These are phyloP conservation scores for Salvelinus alpinus DNA, from an alignment of 2,113 vertebrate genomes.

Conservation along the genomic window DNA sequence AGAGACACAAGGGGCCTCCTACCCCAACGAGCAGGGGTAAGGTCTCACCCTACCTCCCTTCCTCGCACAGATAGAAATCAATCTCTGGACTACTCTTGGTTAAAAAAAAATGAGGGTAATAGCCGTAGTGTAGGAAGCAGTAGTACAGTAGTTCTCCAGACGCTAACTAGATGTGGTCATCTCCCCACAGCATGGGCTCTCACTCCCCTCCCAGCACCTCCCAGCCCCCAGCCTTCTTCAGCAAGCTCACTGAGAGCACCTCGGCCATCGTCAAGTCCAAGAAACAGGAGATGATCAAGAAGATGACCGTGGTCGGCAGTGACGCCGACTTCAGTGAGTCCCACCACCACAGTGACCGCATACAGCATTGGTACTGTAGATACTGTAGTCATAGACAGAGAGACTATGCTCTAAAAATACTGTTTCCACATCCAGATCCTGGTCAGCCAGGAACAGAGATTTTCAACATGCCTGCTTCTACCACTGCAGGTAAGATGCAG, in stretches of 20 bases:
- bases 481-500: constrained; percentile 83
- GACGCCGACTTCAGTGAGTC: constrained; percentile 91
- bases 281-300: constrained; percentile 98
- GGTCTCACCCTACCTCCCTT: neutral
- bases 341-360: neutral
- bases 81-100: too few species aligned
- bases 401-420: neutral
- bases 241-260: constrained; percentile 95
- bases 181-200: constrained; percentile 81
- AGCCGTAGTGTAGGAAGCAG: too few species aligned
- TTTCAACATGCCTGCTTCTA: constrained; percentile 97
- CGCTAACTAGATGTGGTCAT: neutral
- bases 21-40: constrained; percentile 71
- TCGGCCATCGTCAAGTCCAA: constrained; percentile 94
- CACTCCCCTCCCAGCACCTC: constrained; percentile 86
- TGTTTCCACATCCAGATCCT: constrained; percentile 76
- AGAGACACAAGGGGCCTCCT: constrained; percentile 70
- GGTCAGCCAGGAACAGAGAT: constrained; percentile 97
- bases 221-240: constrained; percentile 96
- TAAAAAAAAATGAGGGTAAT: too few species aligned
- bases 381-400: neutral
- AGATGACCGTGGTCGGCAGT: constrained; percentile 86
- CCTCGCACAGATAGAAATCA: too few species aligned
- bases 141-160: neutral
- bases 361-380: too few species aligned